Conservation (phyloP, 2,888 invertebrate species). For the Tachina fera region DNA sequence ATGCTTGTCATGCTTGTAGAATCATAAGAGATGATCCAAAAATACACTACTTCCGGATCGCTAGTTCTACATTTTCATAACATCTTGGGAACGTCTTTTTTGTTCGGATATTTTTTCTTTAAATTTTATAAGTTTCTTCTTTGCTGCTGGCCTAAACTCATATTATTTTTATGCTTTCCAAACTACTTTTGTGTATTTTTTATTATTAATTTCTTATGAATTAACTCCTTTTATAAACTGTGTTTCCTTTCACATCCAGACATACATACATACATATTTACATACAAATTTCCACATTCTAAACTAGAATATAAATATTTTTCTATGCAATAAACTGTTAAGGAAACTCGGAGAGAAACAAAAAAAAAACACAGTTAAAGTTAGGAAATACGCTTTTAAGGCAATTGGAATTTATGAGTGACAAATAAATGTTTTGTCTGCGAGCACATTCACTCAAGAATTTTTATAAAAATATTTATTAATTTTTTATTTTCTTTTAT, state of each 20-base stretch:
- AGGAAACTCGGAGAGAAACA: not conserved
- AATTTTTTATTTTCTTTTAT: slow-evolving; percentile 4
- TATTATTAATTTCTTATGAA: not conserved
- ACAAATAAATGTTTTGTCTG: slow-evolving; percentile 49
- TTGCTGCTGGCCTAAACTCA: too few relatives aligned
- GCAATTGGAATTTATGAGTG: slow-evolving; percentile 69
- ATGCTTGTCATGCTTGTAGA: too few relatives aligned
- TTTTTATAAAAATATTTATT: slow-evolving; percentile 59
- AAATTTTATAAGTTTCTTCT: too few relatives aligned
- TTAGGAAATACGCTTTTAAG: slow-evolving; percentile 51
- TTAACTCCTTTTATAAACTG: slow-evolving; percentile 5
- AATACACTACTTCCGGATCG: too few relatives aligned
- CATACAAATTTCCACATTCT: not conserved
- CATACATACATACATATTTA: too few relatives aligned
- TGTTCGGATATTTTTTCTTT: too few relatives aligned
- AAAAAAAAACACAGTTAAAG: not conserved
- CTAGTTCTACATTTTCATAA: too few relatives aligned
- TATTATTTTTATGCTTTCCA: too few relatives aligned
- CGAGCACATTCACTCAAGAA: slow-evolving; percentile 51
- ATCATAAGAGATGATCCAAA: too few relatives aligned
- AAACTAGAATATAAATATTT: slow-evolving; percentile 30
- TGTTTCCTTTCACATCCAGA: not conserved
- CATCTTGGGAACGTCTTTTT: too few relatives aligned
- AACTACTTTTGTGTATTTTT: too few relatives aligned
- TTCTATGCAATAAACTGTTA: slow-evolving; percentile 16